Conservation (phyloP, 2,888 invertebrate genomes). For the Prenolepis imparis region DNA sequence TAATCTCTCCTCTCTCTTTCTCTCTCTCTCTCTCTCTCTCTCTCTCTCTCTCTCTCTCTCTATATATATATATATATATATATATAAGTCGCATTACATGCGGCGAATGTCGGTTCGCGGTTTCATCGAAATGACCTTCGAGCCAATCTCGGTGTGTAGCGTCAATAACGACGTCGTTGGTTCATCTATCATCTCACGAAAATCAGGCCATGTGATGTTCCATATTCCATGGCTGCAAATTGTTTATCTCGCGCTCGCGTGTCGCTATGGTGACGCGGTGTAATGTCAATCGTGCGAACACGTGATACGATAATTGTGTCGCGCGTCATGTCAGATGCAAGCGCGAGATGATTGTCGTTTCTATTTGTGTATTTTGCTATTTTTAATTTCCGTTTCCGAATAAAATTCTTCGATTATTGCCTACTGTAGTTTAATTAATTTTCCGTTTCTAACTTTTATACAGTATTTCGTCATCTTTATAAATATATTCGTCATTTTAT, state of each 20-base stretch:
- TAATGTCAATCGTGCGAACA: constrained; percentile 24
- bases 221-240: neutral
- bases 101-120: neutral
- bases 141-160: neutral
- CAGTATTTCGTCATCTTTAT: neutral
- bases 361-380: neutral
- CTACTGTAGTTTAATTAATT: neutral
- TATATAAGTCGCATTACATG: too few relatives aligned
- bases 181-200: neutral
- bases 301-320: constrained; percentile 8
- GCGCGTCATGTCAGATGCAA: neutral
- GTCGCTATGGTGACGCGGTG: constrained; percentile 34
- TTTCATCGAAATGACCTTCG: neutral
- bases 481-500: too few relatives aligned
- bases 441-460: neutral
- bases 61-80: too few relatives aligned
- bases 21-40: too few relatives aligned
- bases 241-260: constrained; percentile 19
- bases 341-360: neutral
- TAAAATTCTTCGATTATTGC: neutral
- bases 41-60: too few relatives aligned
- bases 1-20: neutral
- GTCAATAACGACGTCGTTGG: neutral
- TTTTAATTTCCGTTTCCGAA: neutral
- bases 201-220: constrained; percentile 5